Percentiles rank a stretch among this genome's conserved stretches.
Conservation (phyloP, 2,113 vertebrate genomes). For the Thermophis baileyi region DNA sequence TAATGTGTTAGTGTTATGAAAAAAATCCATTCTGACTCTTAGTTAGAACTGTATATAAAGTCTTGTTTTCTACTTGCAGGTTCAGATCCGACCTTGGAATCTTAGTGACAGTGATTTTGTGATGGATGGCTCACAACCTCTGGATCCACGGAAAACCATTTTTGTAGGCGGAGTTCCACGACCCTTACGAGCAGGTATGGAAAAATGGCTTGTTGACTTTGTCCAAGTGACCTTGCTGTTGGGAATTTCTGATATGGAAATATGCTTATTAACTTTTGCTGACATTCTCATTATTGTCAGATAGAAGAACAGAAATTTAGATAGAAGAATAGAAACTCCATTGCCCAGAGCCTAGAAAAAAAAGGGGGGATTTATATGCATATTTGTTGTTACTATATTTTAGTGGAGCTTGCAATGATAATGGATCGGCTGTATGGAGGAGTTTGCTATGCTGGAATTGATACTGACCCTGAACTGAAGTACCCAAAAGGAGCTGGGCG, state of each 20-base stretch:
- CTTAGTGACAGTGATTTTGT: slow-evolving; percentile 99
- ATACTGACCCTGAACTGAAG: slow-evolving; percentile 97
- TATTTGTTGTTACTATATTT: slow-evolving; percentile 38
- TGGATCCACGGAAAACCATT: slow-evolving; percentile 98
- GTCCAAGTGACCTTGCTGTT: slow-evolving; percentile 38
- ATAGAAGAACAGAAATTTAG: background rate
- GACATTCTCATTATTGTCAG: slow-evolving; percentile 26
- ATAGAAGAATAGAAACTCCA: background rate
- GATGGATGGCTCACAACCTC: slow-evolving; percentile 98
- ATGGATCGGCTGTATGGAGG: slow-evolving; percentile 98
- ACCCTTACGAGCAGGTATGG: slow-evolving; percentile 92
- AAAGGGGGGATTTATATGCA: background rate
- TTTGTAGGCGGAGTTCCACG: slow-evolving; percentile 98
- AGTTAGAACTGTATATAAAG: slow-evolving; percentile 50
- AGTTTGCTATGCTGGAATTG: slow-evolving; percentile 98
- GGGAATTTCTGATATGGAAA: slow-evolving; percentile 35
- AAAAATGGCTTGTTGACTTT: slow-evolving; percentile 22
- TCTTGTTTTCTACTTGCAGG: slow-evolving; percentile 70
- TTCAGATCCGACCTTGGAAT: slow-evolving; percentile 99
- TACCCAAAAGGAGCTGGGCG: slow-evolving; percentile 98
- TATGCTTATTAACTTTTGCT: slow-evolving; percentile 21
- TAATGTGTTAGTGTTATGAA: background rate
- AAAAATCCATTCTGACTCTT: background rate
- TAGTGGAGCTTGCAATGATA: slow-evolving; percentile 99
- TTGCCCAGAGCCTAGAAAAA: background rate